phyloP scores from a whole-genome alignment of 2,888 invertebrate species.

The Ochropleura leucogaster region DNA sequence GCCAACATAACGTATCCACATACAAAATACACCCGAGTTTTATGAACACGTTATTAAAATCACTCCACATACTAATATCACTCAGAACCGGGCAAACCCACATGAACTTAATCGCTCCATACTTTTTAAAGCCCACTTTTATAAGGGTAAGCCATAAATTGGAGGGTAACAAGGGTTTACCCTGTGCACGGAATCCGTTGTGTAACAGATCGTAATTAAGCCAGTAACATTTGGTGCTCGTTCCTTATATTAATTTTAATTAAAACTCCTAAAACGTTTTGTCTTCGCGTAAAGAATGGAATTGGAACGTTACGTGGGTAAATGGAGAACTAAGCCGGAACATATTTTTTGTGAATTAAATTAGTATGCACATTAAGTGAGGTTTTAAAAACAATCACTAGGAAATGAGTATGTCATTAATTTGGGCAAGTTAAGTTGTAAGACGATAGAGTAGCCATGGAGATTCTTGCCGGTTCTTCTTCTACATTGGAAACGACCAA shows the following conservation, averaged over 20 bases:
- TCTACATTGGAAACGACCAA: no score
- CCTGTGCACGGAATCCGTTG: slow-evolving; percentile 58
- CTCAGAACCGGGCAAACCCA: slow-evolving; percentile 17
- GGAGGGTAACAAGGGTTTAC: slow-evolving; percentile 69
- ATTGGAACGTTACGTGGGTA: slow-evolving; percentile 47
- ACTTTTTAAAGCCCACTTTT: slow-evolving; percentile 59
- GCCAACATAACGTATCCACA: background rate
- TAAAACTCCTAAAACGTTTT: slow-evolving; percentile 65
- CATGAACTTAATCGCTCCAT: slow-evolving; percentile 30
- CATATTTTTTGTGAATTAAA: slow-evolving; percentile 56
- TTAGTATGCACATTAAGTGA: slow-evolving; percentile 47
- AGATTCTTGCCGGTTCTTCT: no score
- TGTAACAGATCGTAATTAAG: slow-evolving; percentile 67
- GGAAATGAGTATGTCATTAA: slow-evolving; percentile 34
- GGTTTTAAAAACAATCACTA: slow-evolving; percentile 31
- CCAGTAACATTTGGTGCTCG: slow-evolving; percentile 66
- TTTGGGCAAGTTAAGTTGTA: slow-evolving; percentile 17
- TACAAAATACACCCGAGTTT: slow-evolving; percentile 16
- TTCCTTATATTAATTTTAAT: slow-evolving; percentile 67
- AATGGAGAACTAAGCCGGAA: slow-evolving; percentile 39
- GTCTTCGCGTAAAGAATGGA: slow-evolving; percentile 62
- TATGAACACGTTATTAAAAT: slow-evolving; percentile 29
- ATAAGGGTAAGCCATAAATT: slow-evolving; percentile 69
- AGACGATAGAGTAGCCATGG: background rate
- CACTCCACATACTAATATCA: slow-evolving; percentile 28